phyloP scores from a whole-genome alignment of 2,113 vertebrate genomes.

The Cranoglanis bouderius region DNA sequence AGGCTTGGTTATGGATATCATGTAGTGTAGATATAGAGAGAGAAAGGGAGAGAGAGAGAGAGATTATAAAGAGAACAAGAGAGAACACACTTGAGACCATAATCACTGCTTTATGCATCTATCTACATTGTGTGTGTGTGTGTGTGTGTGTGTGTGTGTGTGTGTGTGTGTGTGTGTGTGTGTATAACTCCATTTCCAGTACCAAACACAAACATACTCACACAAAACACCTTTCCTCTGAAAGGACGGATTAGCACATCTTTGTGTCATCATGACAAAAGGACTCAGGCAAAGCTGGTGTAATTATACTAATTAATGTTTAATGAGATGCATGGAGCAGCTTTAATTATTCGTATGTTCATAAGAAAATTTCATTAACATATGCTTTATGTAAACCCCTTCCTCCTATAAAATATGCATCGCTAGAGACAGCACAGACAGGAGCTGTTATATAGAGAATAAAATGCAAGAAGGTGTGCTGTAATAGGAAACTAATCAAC shows the following conservation, averaged over 20 bases:
- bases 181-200: constrained; percentile 27
- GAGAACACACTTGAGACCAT: constrained; percentile 1
- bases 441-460: neutral
- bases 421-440: neutral
- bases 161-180: constrained; percentile 19
- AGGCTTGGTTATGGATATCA: neutral
- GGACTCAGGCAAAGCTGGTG: constrained; percentile 52
- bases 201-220: constrained; percentile 39
- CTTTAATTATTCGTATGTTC: constrained; percentile 65
- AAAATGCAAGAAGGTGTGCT: too few relatives aligned
- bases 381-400: constrained; percentile 41
- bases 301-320: constrained; percentile 69
- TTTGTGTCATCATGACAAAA: constrained; percentile 67
- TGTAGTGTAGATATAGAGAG: neutral
- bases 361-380: constrained; percentile 63
- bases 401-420: constrained; percentile 20
- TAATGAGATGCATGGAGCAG: constrained; percentile 70
- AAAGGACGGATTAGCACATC: constrained; percentile 55
- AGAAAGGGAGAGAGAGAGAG: neutral
- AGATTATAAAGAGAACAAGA: constrained; percentile 5
- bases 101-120: constrained; percentile 23
- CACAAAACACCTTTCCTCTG: constrained; percentile 38
- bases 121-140: constrained; percentile 24
- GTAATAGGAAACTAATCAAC: neutral
- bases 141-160: constrained; percentile 40